A percentile compares a stretch with the other conserved stretches of the same genome.
phyloP scores from a whole-genome alignment of 1,140 invertebrate species.

The Heliothis subflexa region DNA sequence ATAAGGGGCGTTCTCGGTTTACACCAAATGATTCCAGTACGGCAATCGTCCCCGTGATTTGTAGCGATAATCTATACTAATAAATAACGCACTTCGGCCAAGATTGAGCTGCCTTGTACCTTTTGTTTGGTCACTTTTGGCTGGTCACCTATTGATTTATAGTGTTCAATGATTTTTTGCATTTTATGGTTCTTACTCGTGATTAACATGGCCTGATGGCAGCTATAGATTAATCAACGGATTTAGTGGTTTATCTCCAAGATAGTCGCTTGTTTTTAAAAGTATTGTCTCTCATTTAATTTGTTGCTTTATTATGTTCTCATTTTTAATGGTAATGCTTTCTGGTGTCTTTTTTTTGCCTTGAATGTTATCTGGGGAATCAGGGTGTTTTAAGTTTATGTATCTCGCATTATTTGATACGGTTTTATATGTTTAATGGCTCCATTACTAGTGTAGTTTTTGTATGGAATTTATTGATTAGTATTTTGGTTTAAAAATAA shows the following conservation, averaged over 20 bases:
- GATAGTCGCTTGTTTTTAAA: slow-evolving; percentile 25
- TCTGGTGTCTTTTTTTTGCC: slow-evolving; percentile 4
- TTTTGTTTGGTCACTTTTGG: slow-evolving; percentile 51
- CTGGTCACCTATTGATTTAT: slow-evolving; percentile 46
- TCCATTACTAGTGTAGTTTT: not conserved
- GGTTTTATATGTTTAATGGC: slow-evolving; percentile 13
- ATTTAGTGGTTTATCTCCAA: slow-evolving; percentile 28
- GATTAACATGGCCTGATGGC: slow-evolving; percentile 41
- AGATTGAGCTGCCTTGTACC: slow-evolving; percentile 79
- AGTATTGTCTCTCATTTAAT: slow-evolving; percentile 39
- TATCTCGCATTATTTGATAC: slow-evolving; percentile 16
- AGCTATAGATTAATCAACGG: slow-evolving; percentile 46
- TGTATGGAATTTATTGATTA: not conserved
- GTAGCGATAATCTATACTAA: slow-evolving; percentile 83
- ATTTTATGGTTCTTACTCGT: slow-evolving; percentile 45
- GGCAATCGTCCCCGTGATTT: slow-evolving; percentile 79
- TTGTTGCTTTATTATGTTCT: slow-evolving; percentile 39
- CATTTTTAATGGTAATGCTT: slow-evolving; percentile 38
- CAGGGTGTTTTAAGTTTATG: slow-evolving; percentile 19
- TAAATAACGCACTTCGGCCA: slow-evolving; percentile 80
- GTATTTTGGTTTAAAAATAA: not conserved
- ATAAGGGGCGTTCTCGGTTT: slow-evolving; percentile 83
- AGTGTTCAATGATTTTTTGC: slow-evolving; percentile 50
- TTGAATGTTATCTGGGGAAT: slow-evolving; percentile 7
- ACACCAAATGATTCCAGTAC: slow-evolving; percentile 81